Evolutionary conservation across 2,888 invertebrate species (phyloP).

Genomic region (Lumbricus terrestris): DNA sequence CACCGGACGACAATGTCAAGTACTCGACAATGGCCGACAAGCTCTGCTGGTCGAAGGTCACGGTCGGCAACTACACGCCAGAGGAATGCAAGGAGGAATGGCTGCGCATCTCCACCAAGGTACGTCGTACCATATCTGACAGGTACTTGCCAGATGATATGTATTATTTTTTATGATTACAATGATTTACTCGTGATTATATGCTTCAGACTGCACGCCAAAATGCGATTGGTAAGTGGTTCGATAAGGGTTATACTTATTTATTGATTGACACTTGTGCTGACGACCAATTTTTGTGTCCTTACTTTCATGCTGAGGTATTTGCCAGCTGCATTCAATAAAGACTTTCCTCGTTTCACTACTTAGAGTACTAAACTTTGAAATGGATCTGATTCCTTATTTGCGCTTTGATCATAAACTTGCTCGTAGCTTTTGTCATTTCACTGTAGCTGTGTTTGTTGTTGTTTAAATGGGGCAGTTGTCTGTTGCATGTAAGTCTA

Average conservation of each 20-base stretch:
- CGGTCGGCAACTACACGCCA: slow-evolving; percentile 61
- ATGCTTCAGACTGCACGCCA: no score
- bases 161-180: not conserved
- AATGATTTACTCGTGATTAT: no score
- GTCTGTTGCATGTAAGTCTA: not conserved
- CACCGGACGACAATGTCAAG: slow-evolving; percentile 61
- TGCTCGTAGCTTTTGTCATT: not conserved
- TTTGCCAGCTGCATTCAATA: not conserved
- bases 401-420: not conserved
- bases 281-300: not conserved
- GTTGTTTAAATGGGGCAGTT: not conserved
- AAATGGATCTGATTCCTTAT: not conserved
- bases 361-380: not conserved
- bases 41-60: slow-evolving; percentile 61
- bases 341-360: not conserved
- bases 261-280: no score
- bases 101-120: slow-evolving; percentile 48
- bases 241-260: not conserved
- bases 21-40: slow-evolving; percentile 60
- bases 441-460: not conserved
- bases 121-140: slow-evolving; percentile 11
- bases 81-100: slow-evolving; percentile 63
- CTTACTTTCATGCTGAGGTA: not conserved
- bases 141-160: not conserved
- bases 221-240: no score